phyloP scores from a whole-genome alignment of 1,140 invertebrate genomes.

The Bombus picipes region DNA sequence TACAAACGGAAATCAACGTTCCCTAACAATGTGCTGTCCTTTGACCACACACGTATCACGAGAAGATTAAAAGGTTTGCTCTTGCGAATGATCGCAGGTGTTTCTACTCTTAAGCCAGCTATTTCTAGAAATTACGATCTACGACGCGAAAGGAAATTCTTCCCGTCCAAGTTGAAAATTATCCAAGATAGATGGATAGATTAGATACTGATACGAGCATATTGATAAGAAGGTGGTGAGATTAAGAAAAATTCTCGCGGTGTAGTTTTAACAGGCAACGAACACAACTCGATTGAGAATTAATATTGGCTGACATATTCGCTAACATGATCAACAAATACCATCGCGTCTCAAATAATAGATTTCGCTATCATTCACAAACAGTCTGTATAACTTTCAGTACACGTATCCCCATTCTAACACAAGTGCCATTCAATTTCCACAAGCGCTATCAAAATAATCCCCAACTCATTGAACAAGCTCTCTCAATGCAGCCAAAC shows the following conservation, averaged over 20 bases:
- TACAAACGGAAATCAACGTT: neutral
- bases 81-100: neutral
- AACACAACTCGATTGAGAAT: no score
- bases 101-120: neutral
- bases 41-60: neutral
- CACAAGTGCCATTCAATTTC: no score
- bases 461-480: neutral
- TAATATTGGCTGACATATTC: no score
- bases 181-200: neutral
- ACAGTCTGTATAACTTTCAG: no score
- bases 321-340: no score
- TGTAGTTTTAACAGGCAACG: no score
- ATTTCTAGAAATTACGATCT: neutral
- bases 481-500: neutral
- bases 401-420: neutral
- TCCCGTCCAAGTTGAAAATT: neutral
- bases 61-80: neutral
- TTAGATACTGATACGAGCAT: no score
- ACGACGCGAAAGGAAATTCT: neutral
- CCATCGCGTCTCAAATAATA: no score
- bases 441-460: neutral
- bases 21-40: neutral
- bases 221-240: no score
- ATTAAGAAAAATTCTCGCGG: no score
- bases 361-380: no score